These are phyloP conservation scores for Cossypha polioptera DNA, from an alignment of 2,797 vertebrate genomes.

Conservation along the genomic window DNA sequence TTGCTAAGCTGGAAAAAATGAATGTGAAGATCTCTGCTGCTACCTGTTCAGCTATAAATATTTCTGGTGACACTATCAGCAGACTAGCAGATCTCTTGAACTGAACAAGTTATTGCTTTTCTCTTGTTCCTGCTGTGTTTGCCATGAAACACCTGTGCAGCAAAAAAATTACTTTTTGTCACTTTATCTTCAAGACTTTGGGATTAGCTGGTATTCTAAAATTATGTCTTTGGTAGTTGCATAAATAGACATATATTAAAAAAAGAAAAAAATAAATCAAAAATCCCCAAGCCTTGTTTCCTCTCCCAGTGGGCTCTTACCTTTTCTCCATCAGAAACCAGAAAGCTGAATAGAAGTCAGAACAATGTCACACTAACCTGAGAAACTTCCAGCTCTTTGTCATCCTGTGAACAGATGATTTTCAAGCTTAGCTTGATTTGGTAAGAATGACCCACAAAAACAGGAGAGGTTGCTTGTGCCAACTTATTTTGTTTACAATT, in stretches of 20 bases:
- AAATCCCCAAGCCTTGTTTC: accelerated
- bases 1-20: background rate
- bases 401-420: background rate
- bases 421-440: background rate
- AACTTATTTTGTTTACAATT: background rate
- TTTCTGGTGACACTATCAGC: background rate
- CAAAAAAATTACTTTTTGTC: background rate
- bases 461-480: background rate
- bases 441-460: background rate
- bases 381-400: background rate
- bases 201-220: background rate
- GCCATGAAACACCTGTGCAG: background rate
- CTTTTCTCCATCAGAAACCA: background rate
- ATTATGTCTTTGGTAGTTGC: background rate
- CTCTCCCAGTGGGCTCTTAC: background rate
- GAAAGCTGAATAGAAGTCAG: background rate
- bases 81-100: background rate
- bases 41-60: background rate
- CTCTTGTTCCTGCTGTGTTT: background rate
- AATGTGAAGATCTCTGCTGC: background rate
- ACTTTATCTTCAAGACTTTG: background rate
- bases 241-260: background rate
- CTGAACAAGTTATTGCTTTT: background rate
- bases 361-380: background rate
- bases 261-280: background rate